Conservation (phyloP, 2,113 vertebrate species). For the Callaeas wilsoni region DNA sequence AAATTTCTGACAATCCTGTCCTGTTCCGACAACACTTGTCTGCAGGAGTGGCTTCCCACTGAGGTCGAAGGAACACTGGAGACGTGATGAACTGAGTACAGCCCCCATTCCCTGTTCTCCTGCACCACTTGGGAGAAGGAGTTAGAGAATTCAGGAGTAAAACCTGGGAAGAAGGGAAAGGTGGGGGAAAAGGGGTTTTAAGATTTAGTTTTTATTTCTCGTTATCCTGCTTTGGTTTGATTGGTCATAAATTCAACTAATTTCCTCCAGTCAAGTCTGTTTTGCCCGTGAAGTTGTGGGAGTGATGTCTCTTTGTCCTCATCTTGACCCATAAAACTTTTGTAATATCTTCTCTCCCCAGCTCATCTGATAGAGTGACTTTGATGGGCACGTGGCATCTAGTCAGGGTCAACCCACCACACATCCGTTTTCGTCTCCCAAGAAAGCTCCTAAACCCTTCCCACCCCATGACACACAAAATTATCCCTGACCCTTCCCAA, state of each 20-base stretch:
- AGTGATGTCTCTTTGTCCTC: background rate
- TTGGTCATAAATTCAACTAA: background rate
- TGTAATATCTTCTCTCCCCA: background rate
- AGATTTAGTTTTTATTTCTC: background rate
- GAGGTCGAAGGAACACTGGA: fast-evolving
- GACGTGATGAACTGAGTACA: background rate
- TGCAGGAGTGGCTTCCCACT: background rate
- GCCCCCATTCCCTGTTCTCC: fast-evolving
- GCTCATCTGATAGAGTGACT: background rate
- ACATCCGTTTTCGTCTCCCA: background rate
- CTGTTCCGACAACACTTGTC: background rate
- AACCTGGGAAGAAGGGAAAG: background rate
- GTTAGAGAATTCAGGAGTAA: background rate
- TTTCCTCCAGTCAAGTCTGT: background rate
- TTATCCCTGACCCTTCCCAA: background rate
- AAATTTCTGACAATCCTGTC: background rate
- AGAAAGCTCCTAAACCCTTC: background rate
- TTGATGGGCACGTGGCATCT: fast-evolving
- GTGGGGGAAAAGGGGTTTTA: background rate
- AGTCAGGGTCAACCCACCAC: background rate
- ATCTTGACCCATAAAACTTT: background rate
- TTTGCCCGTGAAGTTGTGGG: background rate
- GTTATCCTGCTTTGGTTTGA: background rate
- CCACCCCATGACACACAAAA: background rate
- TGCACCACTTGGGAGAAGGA: fast-evolving